phyloP scores from a whole-genome alignment of 2,888 invertebrate genomes.

The Xiphydria camelus region DNA sequence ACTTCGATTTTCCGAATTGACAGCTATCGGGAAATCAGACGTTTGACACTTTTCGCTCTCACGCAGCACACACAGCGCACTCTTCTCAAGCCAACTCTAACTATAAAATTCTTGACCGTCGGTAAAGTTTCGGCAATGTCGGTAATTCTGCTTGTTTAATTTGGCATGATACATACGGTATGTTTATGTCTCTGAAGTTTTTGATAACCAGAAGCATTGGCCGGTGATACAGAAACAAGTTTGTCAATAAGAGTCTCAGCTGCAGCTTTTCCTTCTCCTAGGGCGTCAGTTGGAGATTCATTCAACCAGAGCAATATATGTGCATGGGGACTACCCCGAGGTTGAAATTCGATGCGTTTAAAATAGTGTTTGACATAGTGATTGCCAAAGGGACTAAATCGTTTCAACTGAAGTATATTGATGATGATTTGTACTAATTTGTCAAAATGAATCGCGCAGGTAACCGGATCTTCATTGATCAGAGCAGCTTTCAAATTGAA shows the following conservation, averaged over 20 bases:
- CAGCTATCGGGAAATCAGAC: no score
- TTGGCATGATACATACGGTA: no score
- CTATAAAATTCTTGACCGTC: no score
- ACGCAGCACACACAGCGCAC: no score
- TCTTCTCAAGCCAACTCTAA: no score
- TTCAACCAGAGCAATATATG: slow-evolving; percentile 50
- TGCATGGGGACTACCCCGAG: slow-evolving; percentile 48
- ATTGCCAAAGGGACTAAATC: slow-evolving; percentile 37
- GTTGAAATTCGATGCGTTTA: slow-evolving; percentile 35
- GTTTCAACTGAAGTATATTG: slow-evolving; percentile 20
- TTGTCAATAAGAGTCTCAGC: slow-evolving; percentile 13
- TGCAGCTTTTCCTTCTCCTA: neutral
- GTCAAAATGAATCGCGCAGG: slow-evolving; percentile 42
- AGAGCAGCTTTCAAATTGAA: slow-evolving; percentile 15
- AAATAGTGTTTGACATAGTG: slow-evolving; percentile 31
- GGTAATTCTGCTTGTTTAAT: no score
- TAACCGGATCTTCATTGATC: slow-evolving; percentile 33
- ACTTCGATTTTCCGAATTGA: no score
- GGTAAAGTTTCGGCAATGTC: no score
- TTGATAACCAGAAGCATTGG: slow-evolving; percentile 33
- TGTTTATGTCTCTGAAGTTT: slow-evolving; percentile 39
- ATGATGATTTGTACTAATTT: slow-evolving; percentile 30
- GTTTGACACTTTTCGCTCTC: no score
- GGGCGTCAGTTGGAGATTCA: slow-evolving; percentile 30
- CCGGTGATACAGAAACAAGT: slow-evolving; percentile 18